Base-by-base conservation (phyloP, 1,140 invertebrate species). In the Tetramorium alpestre region DNA sequence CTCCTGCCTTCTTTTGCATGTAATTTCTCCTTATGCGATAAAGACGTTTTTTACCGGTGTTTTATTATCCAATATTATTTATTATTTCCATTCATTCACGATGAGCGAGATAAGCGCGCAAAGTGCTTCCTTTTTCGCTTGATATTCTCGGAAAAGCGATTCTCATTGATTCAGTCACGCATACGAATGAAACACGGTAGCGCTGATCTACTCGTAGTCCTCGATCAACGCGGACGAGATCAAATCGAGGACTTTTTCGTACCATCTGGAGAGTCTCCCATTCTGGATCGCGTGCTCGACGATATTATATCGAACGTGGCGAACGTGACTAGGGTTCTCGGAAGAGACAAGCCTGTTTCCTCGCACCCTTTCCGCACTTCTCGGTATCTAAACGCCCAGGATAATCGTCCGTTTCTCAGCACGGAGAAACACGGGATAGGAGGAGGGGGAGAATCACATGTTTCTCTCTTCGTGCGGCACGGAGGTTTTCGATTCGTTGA, bases 301-400 rank as follows among this genome's bases (percentile, higher is more conserved):
- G 89, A 93, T 93, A 93, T 93, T 93, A 93, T 92, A 92, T 92
- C 91, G 91, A 88, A 84, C 80, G 84, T 88, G 89, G 91, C 85
- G 86, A 93, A 93, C 92, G 92, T 92, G 91, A 93, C 89, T 90
- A 75, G 93, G 92, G 89, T 94, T 94, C 91, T 87, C 72, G 85
- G 86, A 80, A 91, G 87, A 64, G 33, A 89, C 78, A 69, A 82
- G 70, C 62, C 60, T 44, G 86, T 82, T 87, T 90, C 86, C 88
- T 88, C 69, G 78, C 67, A 49, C 69, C 82, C 88, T 88, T 84
- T 86, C 84, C 70, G 58, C 70, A 87, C 88, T 88, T 90, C 89
- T 88, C 81, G 60, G 85, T 91, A 91, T 91, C 92, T 93, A 92
- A 80, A 92, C 90, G 90, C 85, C 49, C 89, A 75, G 76, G 91